phyloP scores from a whole-genome alignment of 2,888 invertebrate genomes.

The Microctonus hyperodae region DNA sequence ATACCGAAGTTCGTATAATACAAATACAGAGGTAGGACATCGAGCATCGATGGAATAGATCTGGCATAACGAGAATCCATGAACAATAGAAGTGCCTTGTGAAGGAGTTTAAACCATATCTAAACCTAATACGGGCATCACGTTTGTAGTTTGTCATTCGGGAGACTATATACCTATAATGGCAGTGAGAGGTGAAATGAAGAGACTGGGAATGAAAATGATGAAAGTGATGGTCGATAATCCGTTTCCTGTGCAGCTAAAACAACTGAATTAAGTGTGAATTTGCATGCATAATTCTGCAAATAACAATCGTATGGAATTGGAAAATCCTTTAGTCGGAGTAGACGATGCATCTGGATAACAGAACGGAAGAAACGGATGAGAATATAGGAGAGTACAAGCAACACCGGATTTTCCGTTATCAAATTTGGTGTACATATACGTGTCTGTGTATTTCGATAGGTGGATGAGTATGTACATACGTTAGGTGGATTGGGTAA shows the following conservation, averaged over 20 bases:
- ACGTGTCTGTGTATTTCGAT: neutral
- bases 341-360: neutral
- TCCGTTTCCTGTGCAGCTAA: constrained; percentile 37
- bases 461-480: neutral
- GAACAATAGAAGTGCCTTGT: neutral
- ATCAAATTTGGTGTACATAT: neutral
- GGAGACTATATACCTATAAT: neutral
- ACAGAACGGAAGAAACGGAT: constrained; percentile 1
- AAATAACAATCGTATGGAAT: constrained; percentile 24
- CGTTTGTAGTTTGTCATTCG: neutral
- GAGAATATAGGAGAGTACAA: neutral
- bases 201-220: neutral
- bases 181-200: neutral
- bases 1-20: no score
- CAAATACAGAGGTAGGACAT: neutral
- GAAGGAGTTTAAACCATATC: neutral
- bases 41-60: constrained; percentile 6
- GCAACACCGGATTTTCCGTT: neutral
- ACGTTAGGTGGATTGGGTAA: neutral
- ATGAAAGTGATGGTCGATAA: constrained; percentile 12
- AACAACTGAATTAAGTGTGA: constrained; percentile 43
- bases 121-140: neutral
- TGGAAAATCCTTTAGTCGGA: constrained; percentile 29
- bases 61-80: neutral
- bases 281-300: constrained; percentile 42